Conservation (phyloP, 2,797 vertebrate species). For the Sebastes minor region DNA sequence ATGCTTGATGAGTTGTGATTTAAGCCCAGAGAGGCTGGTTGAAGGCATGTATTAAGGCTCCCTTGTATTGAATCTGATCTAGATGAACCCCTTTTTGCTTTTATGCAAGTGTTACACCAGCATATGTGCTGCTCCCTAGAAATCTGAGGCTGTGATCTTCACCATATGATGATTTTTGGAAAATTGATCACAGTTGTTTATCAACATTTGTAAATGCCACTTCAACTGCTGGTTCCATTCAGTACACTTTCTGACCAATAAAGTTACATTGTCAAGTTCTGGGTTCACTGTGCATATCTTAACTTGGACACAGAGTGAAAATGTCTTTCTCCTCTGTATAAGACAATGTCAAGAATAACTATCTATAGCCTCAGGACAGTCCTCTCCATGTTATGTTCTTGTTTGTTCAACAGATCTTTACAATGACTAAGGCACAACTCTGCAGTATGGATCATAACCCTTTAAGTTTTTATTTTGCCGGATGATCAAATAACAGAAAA, state of each 20-base stretch:
- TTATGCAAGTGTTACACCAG: neutral
- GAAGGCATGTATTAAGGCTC: neutral
- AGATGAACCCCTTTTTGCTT: neutral
- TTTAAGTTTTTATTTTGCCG: neutral
- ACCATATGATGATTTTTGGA: neutral
- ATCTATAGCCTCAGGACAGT: neutral
- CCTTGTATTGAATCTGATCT: neutral
- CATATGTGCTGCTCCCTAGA: neutral
- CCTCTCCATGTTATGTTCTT: neutral
- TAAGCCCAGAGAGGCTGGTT: neutral
- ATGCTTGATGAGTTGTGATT: neutral
- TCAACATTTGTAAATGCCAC: neutral
- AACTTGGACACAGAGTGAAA: neutral
- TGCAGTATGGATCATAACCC: neutral
- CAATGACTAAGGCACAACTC: neutral
- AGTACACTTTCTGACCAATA: constrained; percentile 13
- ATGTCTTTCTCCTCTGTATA: neutral
- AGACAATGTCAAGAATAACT: neutral
- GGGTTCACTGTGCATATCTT: neutral
- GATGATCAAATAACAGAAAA: neutral
- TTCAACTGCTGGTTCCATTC: neutral
- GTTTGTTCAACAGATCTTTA: neutral
- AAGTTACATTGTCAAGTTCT: neutral
- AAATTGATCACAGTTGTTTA: neutral
- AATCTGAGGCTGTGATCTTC: neutral